Base-by-base conservation (phyloP, 2,797 vertebrate genomes). In the Crypturellus tataupa region DNA sequence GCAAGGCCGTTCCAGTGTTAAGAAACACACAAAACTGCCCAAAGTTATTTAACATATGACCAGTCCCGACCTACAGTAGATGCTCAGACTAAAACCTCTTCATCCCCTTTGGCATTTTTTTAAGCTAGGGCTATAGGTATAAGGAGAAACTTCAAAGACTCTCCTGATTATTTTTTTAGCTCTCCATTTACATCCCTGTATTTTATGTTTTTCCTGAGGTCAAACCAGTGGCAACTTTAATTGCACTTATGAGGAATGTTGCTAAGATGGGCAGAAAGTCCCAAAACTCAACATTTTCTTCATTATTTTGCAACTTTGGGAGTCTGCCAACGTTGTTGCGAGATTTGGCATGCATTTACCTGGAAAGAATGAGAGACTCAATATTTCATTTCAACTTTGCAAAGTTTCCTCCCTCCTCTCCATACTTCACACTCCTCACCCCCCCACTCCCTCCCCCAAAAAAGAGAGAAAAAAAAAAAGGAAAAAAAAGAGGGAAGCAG, bases 331-430 rank as follows among this genome's bases (percentile, higher is more conserved):
- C 51, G 76, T 79, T 27, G 2, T 94, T 97, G 97, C 12, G 2
- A 97, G 96, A 97, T 96, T 97, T 98, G 97, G 98, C 97, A 94
- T 94, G 42, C 35, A 9, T 94, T 95, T 94, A 98, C 97, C 98
- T 98, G 96, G 97, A 96, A 97, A 97, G 96, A 97, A 95, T 91
- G 93, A 96, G 89, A 93, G 86, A 64, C 70, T 95, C 71, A 92
- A 94, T 97, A 95, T 97, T 97, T 98, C 95, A 93, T 96, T 94
- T 96, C 95, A 91, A 95, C 91, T 85, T 82, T 90, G 94, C 63
- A 93, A 90, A 88, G 44, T 95, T 96, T 91, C 63, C 55, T 94
- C 82, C 96, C 93, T 86, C 55, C 31, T 62, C 35, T 14, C 12
- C 47, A 25, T 13, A 23, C 47, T 47, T 47, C 47, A 21, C 47